phyloP scores from a whole-genome alignment of 2,888 invertebrate genomes.

The Theodoxus fluviatilis region DNA sequence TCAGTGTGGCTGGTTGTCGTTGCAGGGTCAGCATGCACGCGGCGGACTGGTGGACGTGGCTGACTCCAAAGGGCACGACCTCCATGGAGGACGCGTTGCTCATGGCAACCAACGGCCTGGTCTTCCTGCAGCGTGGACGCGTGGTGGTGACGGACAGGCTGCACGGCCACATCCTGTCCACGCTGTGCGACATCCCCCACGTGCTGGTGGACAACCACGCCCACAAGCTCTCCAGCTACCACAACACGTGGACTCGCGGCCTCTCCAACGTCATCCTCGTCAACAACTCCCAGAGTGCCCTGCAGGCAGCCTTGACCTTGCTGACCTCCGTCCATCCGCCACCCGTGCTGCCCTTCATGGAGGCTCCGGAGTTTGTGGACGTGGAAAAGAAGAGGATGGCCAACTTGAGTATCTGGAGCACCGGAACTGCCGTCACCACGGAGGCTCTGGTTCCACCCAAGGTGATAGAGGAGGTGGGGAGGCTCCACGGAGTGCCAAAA shows the following conservation, averaged over 20 bases:
- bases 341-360: neutral
- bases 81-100: conserved; percentile 31
- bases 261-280: conserved; percentile 29
- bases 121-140: conserved; percentile 36
- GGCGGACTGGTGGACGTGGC: conserved; percentile 32
- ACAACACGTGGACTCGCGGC: conserved; percentile 30
- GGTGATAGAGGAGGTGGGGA: no score
- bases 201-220: conserved; percentile 33
- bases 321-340: conserved; percentile 20
- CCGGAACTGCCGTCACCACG: no score
- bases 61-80: conserved; percentile 23
- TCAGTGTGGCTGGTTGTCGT: no score
- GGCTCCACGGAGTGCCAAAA: no score
- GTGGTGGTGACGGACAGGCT: conserved; percentile 37
- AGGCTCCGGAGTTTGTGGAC: no score
- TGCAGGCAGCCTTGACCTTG: conserved; percentile 20
- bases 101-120: conserved; percentile 30
- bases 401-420: no score
- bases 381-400: no score
- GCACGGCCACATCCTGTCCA: conserved; percentile 34
- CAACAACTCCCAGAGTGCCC: conserved; percentile 25
- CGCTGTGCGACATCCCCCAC: conserved; percentile 32
- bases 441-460: no score
- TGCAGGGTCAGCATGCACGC: conserved; percentile 23
- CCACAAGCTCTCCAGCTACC: conserved; percentile 29